Evolutionary conservation across 2,113 vertebrate species (phyloP).

Genomic region (Colinus virginianus): DNA sequence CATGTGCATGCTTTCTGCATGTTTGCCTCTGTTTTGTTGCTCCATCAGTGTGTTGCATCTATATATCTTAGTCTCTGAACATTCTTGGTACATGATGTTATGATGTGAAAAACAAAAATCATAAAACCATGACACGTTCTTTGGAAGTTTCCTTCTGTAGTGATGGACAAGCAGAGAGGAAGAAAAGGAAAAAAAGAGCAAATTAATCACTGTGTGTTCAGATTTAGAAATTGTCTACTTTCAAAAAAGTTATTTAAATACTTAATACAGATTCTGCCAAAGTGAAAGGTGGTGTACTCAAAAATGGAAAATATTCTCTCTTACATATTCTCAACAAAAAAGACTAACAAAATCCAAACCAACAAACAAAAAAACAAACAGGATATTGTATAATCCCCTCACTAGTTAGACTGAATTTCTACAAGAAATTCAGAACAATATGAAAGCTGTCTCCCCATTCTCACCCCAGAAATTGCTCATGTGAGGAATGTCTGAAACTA

Average conservation of each 20-base stretch:
- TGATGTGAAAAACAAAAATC: too few relatives aligned
- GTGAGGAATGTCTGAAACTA: background rate
- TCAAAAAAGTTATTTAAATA: background rate
- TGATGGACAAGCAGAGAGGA: background rate
- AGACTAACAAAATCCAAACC: too few relatives aligned
- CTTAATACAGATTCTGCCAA: background rate
- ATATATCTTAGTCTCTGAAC: background rate
- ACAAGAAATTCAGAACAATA: background rate
- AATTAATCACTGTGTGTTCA: background rate
- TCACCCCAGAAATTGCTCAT: background rate
- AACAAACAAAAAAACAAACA: background rate
- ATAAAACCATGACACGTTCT: background rate
- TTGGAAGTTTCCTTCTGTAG: background rate
- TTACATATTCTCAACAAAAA: background rate
- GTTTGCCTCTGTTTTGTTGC: background rate
- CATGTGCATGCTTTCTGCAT: background rate
- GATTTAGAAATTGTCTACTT: background rate
- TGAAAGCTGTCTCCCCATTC: background rate
- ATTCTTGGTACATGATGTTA: too few relatives aligned
- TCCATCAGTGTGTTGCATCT: background rate
- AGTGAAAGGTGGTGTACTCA: background rate
- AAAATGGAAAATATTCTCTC: background rate
- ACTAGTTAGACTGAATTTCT: background rate
- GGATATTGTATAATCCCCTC: background rate
- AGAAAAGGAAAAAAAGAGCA: background rate